phyloP scores from a whole-genome alignment of 2,113 vertebrate species.

The Daboia siamensis region DNA sequence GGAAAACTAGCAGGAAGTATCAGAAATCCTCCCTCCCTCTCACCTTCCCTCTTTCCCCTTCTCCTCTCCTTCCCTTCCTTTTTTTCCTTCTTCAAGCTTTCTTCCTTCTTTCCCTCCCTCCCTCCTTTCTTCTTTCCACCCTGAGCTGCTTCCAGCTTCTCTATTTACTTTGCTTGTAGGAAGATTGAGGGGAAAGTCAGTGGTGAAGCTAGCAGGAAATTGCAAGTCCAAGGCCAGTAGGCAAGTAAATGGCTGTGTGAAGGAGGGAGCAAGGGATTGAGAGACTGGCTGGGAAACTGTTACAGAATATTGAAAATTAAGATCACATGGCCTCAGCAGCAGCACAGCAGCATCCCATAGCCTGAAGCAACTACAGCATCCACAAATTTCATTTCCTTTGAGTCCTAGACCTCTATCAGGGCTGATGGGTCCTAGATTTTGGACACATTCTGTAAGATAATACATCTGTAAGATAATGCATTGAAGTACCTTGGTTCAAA shows the following conservation, averaged over 20 bases:
- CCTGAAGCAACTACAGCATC: background rate
- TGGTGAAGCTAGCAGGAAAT: background rate
- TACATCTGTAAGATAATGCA: background rate
- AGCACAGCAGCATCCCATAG: background rate
- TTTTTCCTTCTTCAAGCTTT: too few species aligned
- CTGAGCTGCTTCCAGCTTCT: background rate
- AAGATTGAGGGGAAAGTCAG: background rate
- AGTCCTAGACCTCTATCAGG: background rate
- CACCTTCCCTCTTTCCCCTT: too few species aligned
- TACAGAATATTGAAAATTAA: background rate
- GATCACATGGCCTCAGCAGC: background rate
- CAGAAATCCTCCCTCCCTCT: background rate
- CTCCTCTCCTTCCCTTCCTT: too few species aligned
- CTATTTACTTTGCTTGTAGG: background rate
- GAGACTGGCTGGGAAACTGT: background rate
- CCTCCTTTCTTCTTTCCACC: background rate
- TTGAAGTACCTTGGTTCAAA: background rate
- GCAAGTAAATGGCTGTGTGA: background rate
- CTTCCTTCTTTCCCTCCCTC: background rate
- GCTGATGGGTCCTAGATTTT: background rate
- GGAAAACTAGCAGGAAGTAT: background rate
- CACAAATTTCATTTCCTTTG: too few species aligned
- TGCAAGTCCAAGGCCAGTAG: background rate
- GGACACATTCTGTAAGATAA: background rate
- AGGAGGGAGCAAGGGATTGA: background rate